These are phyloP conservation scores for Microcaecilia unicolor DNA, from an alignment of 2,797 vertebrate species.

Conservation along the genomic window DNA sequence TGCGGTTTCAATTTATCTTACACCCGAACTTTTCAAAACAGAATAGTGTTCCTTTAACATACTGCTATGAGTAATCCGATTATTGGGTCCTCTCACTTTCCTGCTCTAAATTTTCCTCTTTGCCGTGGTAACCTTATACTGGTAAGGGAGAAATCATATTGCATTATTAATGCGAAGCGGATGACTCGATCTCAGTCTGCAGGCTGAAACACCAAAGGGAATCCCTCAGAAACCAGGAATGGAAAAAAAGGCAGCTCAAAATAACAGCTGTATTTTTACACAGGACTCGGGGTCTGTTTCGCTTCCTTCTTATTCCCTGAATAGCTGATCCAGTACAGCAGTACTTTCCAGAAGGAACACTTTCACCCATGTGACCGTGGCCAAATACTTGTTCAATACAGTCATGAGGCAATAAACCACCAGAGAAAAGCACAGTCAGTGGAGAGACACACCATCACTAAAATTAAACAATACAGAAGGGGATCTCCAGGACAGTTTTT, in stretches of 20 bases:
- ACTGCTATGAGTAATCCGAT: too few species aligned
- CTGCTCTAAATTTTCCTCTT: not conserved
- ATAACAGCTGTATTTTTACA: conserved; percentile 32
- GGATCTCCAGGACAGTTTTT: conserved; percentile 1
- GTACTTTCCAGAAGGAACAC: too few species aligned
- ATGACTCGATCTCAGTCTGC: conserved; percentile 1
- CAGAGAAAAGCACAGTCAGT: conserved; percentile 12
- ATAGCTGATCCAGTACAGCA: not conserved
- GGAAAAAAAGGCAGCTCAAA: conserved; percentile 13
- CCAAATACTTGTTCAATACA: not conserved
- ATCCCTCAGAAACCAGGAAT: conserved; percentile 24
- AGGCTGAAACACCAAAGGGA: conserved; percentile 28
- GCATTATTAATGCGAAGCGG: not conserved
- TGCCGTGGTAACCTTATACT: too few species aligned
- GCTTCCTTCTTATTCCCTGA: not conserved
- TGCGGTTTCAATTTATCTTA: too few species aligned
- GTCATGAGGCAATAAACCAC: conserved; percentile 12
- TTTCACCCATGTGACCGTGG: not conserved
- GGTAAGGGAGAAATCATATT: not conserved
- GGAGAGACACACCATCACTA: conserved; percentile 6
- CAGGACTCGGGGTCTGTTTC: not conserved
- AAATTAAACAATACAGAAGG: conserved; percentile 18
- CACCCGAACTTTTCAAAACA: too few species aligned
- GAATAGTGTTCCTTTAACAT: too few species aligned
- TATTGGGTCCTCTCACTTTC: not conserved